A percentile compares a stretch with the other conserved stretches of the same genome.
Evolutionary conservation across 2,888 invertebrate species (phyloP).

Genomic region (Melanotus villosus): DNA sequence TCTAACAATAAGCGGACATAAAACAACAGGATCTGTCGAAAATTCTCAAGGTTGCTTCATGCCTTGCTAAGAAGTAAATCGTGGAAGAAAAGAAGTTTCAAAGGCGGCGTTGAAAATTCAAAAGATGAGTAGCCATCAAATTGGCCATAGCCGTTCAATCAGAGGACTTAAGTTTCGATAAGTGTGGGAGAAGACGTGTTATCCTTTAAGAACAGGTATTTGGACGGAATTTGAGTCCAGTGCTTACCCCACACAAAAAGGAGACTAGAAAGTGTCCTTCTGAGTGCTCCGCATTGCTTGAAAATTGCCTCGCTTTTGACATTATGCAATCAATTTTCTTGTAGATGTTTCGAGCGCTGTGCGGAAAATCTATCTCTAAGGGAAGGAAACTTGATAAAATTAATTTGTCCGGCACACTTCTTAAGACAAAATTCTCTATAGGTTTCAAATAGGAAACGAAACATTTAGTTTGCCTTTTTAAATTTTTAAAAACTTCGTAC

Average conservation of each 20-base stretch:
- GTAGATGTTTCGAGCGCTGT: slow-evolving; percentile 12
- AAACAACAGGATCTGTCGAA: not conserved
- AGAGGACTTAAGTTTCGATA: slow-evolving; percentile 23
- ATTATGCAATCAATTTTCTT: slow-evolving; percentile 31
- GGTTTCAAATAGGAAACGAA: not conserved
- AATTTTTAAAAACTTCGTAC: not conserved
- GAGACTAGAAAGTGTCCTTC: slow-evolving; percentile 24
- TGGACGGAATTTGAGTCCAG: slow-evolving; percentile 16
- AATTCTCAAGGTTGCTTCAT: not conserved
- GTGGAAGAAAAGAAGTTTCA: slow-evolving; percentile 6
- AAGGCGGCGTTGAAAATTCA: slow-evolving; percentile 22
- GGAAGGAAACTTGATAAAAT: slow-evolving; percentile 9
- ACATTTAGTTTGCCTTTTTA: not conserved
- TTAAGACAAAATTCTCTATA: not conserved
- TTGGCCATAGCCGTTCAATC: slow-evolving; percentile 28
- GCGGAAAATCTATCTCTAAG: slow-evolving; percentile 1
- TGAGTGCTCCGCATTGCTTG: slow-evolving; percentile 27
- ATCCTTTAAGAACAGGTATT: not conserved
- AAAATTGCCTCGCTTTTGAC: slow-evolving; percentile 30
- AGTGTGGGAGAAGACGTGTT: slow-evolving; percentile 8
- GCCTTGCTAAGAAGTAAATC: slow-evolving; percentile 1
- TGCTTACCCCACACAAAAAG: slow-evolving; percentile 17
- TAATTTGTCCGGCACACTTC: slow-evolving; percentile 5
- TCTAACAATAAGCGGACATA: slow-evolving; percentile 3
- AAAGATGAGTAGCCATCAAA: slow-evolving; percentile 23